Percentiles rank a stretch among this genome's conserved stretches.
Evolutionary conservation across 2,113 vertebrate species (phyloP).

Genomic region (Meriones unguiculatus): DNA sequence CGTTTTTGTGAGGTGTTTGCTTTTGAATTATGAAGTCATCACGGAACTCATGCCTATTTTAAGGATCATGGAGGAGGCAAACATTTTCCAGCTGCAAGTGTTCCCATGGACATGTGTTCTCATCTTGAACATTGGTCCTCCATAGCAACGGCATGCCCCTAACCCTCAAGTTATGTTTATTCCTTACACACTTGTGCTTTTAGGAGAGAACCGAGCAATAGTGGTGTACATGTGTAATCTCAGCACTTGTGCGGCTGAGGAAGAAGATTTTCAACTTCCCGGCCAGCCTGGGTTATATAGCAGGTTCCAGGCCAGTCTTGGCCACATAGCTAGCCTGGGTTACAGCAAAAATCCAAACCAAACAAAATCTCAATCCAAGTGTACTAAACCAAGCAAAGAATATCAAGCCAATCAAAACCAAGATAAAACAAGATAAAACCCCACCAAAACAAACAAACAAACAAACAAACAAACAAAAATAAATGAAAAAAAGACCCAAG

Average conservation of each 20-base stretch:
- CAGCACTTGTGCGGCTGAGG: background rate
- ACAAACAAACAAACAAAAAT: background rate
- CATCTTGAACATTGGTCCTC: background rate
- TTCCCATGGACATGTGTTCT: background rate
- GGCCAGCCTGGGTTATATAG: background rate
- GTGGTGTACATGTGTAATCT: background rate
- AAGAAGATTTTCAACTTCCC: background rate
- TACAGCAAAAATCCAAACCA: background rate
- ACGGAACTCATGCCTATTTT: background rate
- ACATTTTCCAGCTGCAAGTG: background rate
- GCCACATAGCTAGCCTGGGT: background rate
- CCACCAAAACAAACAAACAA: background rate
- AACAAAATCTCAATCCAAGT: background rate
- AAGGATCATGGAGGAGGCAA: background rate
- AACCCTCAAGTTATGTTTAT: background rate
- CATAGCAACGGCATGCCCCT: too few relatives aligned
- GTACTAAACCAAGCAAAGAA: background rate
- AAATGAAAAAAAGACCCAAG: background rate
- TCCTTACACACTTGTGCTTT: constrained; percentile 1
- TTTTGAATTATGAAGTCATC: background rate
- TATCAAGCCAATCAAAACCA: background rate
- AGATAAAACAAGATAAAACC: background rate
- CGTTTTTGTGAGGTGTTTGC: background rate
- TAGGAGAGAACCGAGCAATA: background rate
- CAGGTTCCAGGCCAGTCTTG: background rate